Conservation (phyloP, 1,140 invertebrate species). For the Planococcus citri region DNA sequence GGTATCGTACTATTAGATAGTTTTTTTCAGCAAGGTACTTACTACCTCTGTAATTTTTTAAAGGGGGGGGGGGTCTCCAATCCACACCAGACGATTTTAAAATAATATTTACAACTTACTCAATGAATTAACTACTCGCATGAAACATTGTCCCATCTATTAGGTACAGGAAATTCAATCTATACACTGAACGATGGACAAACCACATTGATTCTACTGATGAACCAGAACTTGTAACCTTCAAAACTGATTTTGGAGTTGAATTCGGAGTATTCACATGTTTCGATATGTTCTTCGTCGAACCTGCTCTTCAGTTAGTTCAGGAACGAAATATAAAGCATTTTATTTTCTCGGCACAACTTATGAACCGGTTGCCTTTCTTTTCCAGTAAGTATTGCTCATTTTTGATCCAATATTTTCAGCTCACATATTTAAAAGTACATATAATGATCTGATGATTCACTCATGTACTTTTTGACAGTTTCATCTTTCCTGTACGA, state of each 20-base stretch:
- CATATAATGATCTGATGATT: too few species aligned
- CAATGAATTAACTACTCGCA: too few species aligned
- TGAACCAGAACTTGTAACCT: conserved; percentile 40
- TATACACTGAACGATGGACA: conserved; percentile 42
- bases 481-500: too few species aligned
- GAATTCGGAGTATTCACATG: conserved; percentile 63
- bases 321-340: conserved; percentile 44
- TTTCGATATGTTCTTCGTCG: conserved; percentile 56
- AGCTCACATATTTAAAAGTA: too few species aligned
- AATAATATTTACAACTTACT: too few species aligned
- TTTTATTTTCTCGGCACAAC: conserved; percentile 48
- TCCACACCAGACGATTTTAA: not conserved
- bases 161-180: conserved; percentile 62
- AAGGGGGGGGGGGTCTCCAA: too few species aligned
- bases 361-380: not conserved
- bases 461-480: too few species aligned
- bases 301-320: conserved; percentile 44
- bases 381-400: not conserved
- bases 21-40: too few species aligned
- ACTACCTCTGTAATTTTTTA: too few species aligned
- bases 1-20: not conserved
- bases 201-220: conserved; percentile 36
- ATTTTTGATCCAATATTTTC: too few species aligned
- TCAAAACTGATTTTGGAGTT: conserved; percentile 67
- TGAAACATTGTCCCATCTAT: too few species aligned